Base-by-base conservation (phyloP, 2,113 vertebrate species). In the Pangasianodon hypophthalmus region DNA sequence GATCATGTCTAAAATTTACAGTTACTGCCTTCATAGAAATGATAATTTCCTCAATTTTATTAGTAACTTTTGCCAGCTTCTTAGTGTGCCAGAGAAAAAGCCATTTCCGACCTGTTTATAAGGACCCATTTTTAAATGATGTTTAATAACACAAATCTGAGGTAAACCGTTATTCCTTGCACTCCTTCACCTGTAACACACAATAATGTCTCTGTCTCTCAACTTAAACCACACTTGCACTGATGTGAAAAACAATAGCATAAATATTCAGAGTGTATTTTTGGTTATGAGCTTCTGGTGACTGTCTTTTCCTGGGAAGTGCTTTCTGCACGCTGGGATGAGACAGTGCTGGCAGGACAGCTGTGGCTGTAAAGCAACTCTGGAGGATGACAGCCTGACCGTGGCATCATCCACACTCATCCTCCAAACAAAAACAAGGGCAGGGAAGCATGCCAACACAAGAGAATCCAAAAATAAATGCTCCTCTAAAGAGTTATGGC, bases 241-340 rank as follows among this genome's bases (percentile, higher is more conserved):
- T 90, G 89, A 94, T 92, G 91, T 92, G 90, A 94, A 93, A 92
- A 92, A 85, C 91, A 93, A 92, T 87, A 90, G 54, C 52, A 90
- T 88, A 91, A 94, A 92, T 94, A 92, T 88, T 86, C 75, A 32
- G 46, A 69, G 88, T 32, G 60, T 93, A 95, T 95, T 94, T 94
- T 94, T 69, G 91, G 92, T 93, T 90, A 93, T 93, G 90, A 93
- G 93, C 93, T 88, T 90, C 91, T 92, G 90, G 82, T 92, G 90
- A 77, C 87, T 91, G 92, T 93, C 90, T 90, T 91, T 80, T 79
- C 83, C 86, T 86, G 85, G 62, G 87, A 73, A 93, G 92, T 91
- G 92, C 93, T 92, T 93, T 75, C 88, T 73, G 46, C 85, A 37
- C 92, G 91, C 92, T 92, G 85, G 90, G 89, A 90, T 79, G 41